These are phyloP conservation scores for Silurus meridionalis DNA, from an alignment of 2,113 vertebrate genomes.

Conservation along the genomic window DNA sequence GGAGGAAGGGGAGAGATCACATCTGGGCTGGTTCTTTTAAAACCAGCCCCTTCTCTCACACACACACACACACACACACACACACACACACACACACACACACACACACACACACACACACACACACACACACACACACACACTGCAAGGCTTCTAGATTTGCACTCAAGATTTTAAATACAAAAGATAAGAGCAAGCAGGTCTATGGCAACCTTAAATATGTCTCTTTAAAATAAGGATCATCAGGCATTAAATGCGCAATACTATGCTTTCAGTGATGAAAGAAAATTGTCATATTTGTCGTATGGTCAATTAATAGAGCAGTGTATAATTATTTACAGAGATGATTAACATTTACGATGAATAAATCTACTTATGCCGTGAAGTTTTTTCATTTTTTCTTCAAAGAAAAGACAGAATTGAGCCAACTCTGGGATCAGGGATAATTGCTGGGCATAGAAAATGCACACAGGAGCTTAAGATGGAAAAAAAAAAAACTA, in stretches of 20 bases:
- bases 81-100: conserved; percentile 50
- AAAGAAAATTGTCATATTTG: not conserved
- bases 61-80: conserved; percentile 36
- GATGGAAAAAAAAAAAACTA: not conserved
- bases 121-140: conserved; percentile 42
- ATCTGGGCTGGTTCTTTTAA: conserved; percentile 45
- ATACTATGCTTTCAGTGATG: not conserved
- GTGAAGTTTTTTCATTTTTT: not conserved
- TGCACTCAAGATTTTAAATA: conserved; percentile 27
- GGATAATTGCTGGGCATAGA: not conserved
- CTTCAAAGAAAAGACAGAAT: not conserved
- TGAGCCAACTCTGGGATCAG: not conserved
- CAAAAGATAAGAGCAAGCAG: not conserved
- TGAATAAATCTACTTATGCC: not conserved
- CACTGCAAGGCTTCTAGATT: conserved; percentile 42
- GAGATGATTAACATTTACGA: not conserved
- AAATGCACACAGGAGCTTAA: not conserved
- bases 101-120: conserved; percentile 38
- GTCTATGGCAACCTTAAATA: not conserved
- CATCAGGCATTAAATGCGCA: not conserved
- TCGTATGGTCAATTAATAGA: not conserved
- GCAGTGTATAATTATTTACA: not conserved
- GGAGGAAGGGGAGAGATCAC: conserved; percentile 28
- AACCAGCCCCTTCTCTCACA: not conserved
- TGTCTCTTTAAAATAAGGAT: not conserved